Evolutionary conservation across 2,113 vertebrate genomes (phyloP), one percentile per base, ranked within the genome.

Genomic region (Prunella fulvescens): DNA sequence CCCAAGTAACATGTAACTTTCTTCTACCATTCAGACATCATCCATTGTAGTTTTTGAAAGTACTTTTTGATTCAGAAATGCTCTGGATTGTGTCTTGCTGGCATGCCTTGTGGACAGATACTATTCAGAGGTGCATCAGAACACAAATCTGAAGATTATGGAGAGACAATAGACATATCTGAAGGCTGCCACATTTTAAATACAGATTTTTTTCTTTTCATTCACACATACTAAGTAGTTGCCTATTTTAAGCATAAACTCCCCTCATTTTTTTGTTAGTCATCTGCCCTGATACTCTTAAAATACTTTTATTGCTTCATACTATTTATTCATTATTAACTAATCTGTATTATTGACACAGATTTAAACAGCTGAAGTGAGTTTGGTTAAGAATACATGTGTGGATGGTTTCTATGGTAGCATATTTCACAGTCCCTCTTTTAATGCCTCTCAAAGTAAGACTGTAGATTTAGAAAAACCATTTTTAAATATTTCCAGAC

Each of bases 401-500:
- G 33, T 93, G 50, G 40, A 58, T 88, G 56, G 39, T 86, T 92
- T 86, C 47, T 93, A 19, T 83, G 67, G 48, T 35, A 94, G 56
- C 35, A 42, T 90, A 5, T 83, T 86, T 44, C 64, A 76, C 45
- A 86, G 50, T 66, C 56, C 28, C 5, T 71, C 53, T 90, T 90
- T 58, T 66, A 77, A 54, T 67, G 42, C 33, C 22, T 73, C 48
- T 88, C 29, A 61, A 88, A 87, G 64, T 50, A 87, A 81, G 51
- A 77, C 35, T 67, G 51, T 45, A 66, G 65, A 81, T 88, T 83
- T 78, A 88, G 61, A 89, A 92, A 91, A 95, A 79, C 53, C 24
- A 23, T 84, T 94, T 78, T 64, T 66, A 94, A 89, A 81, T 96
- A 71, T 92, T 88, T 88, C 64, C 39, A 60, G 26, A 65, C 44